Percentiles rank a stretch among this genome's conserved stretches.
Evolutionary conservation across 2,797 vertebrate species (phyloP).

Genomic region (Periophthalmus magnuspinnatus): DNA sequence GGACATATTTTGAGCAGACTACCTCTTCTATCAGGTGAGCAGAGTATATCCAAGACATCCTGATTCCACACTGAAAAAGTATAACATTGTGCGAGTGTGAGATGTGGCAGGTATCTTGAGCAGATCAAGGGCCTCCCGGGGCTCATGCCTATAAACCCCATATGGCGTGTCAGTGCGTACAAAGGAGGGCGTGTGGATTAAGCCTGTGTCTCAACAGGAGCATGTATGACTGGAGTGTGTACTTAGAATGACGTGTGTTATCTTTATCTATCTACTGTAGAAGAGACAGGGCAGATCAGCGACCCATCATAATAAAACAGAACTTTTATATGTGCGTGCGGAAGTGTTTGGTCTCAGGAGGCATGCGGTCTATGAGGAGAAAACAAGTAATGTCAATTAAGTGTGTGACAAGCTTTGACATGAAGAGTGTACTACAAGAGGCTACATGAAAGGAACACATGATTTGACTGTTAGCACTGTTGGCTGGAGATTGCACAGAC

Average conservation of each 20-base stretch:
- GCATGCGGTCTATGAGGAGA: slow-evolving; percentile 30
- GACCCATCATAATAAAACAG: slow-evolving; percentile 45
- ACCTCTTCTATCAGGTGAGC: background rate
- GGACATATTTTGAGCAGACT: background rate
- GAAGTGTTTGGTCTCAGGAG: slow-evolving; percentile 53
- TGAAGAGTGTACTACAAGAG: slow-evolving; percentile 5
- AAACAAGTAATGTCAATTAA: slow-evolving; percentile 42
- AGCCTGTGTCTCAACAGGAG: slow-evolving; percentile 54
- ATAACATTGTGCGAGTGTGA: slow-evolving; percentile 22
- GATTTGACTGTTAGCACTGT: slow-evolving; percentile 8
- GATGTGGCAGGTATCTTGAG: slow-evolving; percentile 28
- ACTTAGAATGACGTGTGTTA: slow-evolving; percentile 51
- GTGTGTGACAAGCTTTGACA: slow-evolving; percentile 26
- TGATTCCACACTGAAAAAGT: slow-evolving; percentile 30
- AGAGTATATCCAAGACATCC: background rate
- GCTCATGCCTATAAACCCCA: slow-evolving; percentile 62
- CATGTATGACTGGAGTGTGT: slow-evolving; percentile 39
- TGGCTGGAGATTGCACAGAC: background rate
- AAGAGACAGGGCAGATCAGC: background rate
- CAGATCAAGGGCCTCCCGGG: slow-evolving; percentile 32
- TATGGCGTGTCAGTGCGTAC: slow-evolving; percentile 59
- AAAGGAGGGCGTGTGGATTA: slow-evolving; percentile 57
- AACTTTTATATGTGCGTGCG: slow-evolving; percentile 60
- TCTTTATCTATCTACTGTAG: slow-evolving; percentile 46
- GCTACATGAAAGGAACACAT: slow-evolving; percentile 9